Evolutionary conservation across 2,888 invertebrate species (phyloP).

Genomic region (Parnassius orleans): DNA sequence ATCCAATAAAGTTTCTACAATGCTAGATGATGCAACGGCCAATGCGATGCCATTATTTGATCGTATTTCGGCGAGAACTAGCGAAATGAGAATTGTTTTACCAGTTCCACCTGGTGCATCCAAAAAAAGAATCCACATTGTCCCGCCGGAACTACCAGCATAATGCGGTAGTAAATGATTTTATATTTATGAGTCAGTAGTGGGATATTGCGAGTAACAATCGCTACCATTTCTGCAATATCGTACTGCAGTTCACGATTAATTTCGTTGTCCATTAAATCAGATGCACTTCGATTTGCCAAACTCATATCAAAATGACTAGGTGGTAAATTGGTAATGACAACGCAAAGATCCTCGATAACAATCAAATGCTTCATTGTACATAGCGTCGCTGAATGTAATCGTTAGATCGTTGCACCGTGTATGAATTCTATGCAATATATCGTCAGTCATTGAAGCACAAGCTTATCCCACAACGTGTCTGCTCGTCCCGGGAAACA

Average conservation of each 20-base stretch:
- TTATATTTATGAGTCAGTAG: constrained; percentile 31
- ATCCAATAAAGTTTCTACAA: constrained; percentile 15
- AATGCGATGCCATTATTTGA: constrained; percentile 28
- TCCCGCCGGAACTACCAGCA: constrained; percentile 29
- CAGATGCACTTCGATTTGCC: constrained; percentile 19
- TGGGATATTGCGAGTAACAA: constrained; percentile 13
- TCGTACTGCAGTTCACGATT: constrained; percentile 35
- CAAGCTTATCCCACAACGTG: constrained; percentile 32
- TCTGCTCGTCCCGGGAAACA: constrained; percentile 8
- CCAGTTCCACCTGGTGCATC: constrained; percentile 28
- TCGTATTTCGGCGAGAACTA: constrained; percentile 26
- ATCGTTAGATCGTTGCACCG: too few relatives aligned
- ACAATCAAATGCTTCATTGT: constrained; percentile 28
- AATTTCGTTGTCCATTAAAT: constrained; percentile 33
- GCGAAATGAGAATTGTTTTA: constrained; percentile 25
- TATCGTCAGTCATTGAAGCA: constrained; percentile 34
- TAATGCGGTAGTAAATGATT: constrained; percentile 29
- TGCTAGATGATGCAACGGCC: constrained; percentile 32
- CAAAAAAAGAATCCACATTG: constrained; percentile 31
- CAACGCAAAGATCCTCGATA: constrained; percentile 34
- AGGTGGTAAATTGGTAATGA: constrained; percentile 19
- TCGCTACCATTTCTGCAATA: constrained; percentile 31
- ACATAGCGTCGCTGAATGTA: constrained; percentile 28
- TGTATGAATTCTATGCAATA: neutral
- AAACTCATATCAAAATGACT: too few relatives aligned